Evolutionary conservation across 2,797 vertebrate species (phyloP).

Genomic region (Thaleichthys pacificus): DNA sequence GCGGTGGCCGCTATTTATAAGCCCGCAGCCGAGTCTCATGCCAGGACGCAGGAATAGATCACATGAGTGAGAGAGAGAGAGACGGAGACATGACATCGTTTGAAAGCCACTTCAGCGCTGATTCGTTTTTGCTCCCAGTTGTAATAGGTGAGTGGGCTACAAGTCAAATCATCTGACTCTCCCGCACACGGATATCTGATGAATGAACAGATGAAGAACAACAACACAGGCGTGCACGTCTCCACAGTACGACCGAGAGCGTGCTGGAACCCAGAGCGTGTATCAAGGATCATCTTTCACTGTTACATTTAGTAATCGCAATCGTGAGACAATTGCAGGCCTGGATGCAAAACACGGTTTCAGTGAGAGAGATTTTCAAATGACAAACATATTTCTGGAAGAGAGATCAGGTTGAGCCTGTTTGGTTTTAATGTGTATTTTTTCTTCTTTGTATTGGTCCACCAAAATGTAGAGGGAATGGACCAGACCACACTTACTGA

Average conservation of each 20-base stretch:
- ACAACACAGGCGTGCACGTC: neutral
- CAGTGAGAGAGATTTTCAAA: too few species aligned
- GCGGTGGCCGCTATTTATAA: slow-evolving; percentile 23
- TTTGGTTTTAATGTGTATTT: too few species aligned
- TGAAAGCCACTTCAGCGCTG: slow-evolving; percentile 20
- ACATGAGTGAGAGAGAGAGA: neutral
- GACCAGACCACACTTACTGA: neutral
- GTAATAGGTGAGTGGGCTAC: neutral
- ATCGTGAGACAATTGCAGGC: too few species aligned
- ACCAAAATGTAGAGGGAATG: too few species aligned
- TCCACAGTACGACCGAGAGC: neutral
- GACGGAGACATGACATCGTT: slow-evolving; percentile 12
- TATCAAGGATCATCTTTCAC: neutral
- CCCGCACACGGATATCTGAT: neutral
- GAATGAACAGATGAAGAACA: neutral
- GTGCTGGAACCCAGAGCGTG: neutral
- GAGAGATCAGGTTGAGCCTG: too few species aligned
- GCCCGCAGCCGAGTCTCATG: neutral
- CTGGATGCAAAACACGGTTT: too few species aligned
- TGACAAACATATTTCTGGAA: too few species aligned
- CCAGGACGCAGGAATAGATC: slow-evolving; percentile 2
- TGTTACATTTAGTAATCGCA: too few species aligned
- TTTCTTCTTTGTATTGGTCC: too few species aligned
- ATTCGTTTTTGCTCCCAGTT: slow-evolving; percentile 21
- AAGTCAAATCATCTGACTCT: neutral